Evolutionary conservation across 2,797 vertebrate genomes (phyloP).

Genomic region (Coendou prehensilis): DNA sequence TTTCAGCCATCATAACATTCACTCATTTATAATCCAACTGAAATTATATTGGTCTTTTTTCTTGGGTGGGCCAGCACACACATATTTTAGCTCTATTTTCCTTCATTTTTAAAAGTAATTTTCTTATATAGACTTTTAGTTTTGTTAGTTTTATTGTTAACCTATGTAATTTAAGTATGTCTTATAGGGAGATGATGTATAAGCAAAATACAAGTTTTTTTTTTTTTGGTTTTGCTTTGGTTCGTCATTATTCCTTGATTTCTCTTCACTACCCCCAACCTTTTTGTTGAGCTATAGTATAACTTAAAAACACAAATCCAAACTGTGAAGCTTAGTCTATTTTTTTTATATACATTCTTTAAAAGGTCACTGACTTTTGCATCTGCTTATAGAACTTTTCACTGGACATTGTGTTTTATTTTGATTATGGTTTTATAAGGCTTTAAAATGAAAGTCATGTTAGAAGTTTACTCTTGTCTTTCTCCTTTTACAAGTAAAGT

Average conservation of each 20-base stretch:
- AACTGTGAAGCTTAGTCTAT: conserved; percentile 16
- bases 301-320: background rate
- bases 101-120: conserved; percentile 12
- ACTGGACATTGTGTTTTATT: background rate
- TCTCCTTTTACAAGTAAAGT: conserved; percentile 24
- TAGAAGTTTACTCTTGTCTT: conserved; percentile 40
- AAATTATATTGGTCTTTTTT: background rate
- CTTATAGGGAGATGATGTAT: background rate
- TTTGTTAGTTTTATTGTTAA: conserved; percentile 41
- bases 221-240: conserved; percentile 35
- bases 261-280: background rate
- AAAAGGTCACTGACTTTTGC: conserved; percentile 27
- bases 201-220: conserved; percentile 19
- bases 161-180: background rate
- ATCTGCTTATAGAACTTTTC: conserved; percentile 19
- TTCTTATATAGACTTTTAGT: conserved; percentile 4
- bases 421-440: conserved; percentile 7
- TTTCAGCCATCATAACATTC: background rate
- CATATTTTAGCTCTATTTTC: background rate
- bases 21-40: conserved; percentile 38
- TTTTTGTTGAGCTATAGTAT: conserved; percentile 17
- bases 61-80: background rate
- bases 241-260: conserved; percentile 20
- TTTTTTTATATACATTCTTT: conserved; percentile 33
- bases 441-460: conserved; percentile 41